Evolutionary conservation across 2,113 vertebrate species (phyloP), one percentile per base, ranked within the genome.

Genomic region (Actenoides hombroni): DNA sequence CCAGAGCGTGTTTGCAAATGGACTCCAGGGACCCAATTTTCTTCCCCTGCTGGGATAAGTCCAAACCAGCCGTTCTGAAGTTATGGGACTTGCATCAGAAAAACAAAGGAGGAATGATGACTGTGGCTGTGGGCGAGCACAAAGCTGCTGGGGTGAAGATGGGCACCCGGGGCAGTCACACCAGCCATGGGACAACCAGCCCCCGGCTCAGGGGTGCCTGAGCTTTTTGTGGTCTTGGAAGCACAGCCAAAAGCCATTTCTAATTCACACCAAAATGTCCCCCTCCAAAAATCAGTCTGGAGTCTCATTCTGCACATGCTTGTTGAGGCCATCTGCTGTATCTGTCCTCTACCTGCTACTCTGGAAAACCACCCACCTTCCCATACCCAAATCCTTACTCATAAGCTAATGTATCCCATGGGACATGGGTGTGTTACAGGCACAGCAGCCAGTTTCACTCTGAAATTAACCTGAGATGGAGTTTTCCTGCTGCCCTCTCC

Each of bases 291-390:
- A 10, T 0, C 51, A 6, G 25, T 6, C 39, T 7, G 0, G 71
- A 11, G 40, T 8, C 68, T 11, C 7, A 10, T 23, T 56, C 59
- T 80, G 8, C 4, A 6, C 2, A 0, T 6, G 37, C 31, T 39
- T 23, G 26, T 14, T 1, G 0, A 6, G 37, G 46, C 44, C 18
- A 0, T 26, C 3, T 13, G 1, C 48, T 13, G 5, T 6, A 2
- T 20, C 59, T 14, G 23, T 3, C 44, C 21, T 13, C 59, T 61
- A 11, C 1, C 46, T 44, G 74, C 64, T 26, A 1, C 44, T 20
- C 65, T 28, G 53, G 46, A 16, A 28, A 76, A 11, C 1, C 19
- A 49, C 35, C 15, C 51, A 5, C 29, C 25, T 42, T 7, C 81
- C 84, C 33, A 0, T 5, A 5, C 0, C 5, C 79, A 44, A 16